These are phyloP conservation scores for Hydropotes inermis DNA, from an alignment of 2,113 vertebrate genomes.

Conservation along the genomic window DNA sequence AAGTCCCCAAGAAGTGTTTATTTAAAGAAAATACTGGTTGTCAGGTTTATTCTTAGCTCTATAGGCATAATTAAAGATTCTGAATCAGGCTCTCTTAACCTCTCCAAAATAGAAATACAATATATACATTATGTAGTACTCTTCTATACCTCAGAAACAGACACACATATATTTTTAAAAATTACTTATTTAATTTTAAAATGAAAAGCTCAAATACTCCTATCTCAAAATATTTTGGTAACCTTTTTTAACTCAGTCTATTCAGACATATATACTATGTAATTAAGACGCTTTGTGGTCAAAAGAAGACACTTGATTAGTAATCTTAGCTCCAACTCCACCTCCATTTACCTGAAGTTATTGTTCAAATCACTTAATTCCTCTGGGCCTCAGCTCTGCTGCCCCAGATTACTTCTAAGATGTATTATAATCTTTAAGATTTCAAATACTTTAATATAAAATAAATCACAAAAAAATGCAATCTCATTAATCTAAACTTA, in stretches of 20 bases:
- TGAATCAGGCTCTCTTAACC: not conserved
- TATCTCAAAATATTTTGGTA: slow-evolving; percentile 10
- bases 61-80: not conserved
- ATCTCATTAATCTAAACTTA: slow-evolving; percentile 12
- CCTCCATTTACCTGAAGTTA: not conserved
- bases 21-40: slow-evolving; percentile 5
- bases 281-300: not conserved
- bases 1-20: not conserved
- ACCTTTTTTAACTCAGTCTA: slow-evolving; percentile 8
- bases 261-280: not conserved
- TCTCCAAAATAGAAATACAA: not conserved
- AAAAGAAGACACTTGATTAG: not conserved
- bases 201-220: slow-evolving; percentile 10
- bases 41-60: not conserved
- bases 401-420: not conserved
- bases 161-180: not conserved
- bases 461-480: slow-evolving; percentile 10
- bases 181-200: slow-evolving; percentile 10
- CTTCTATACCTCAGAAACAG: not conserved
- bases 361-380: not conserved
- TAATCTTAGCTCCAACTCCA: not conserved
- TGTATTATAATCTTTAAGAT: not conserved
- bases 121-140: not conserved
- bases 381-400: not conserved
- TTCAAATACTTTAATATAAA: slow-evolving; percentile 9